Evolutionary conservation across 2,113 vertebrate species (phyloP), one percentile per base, ranked within the genome.

Genomic region (Garra rufa): DNA sequence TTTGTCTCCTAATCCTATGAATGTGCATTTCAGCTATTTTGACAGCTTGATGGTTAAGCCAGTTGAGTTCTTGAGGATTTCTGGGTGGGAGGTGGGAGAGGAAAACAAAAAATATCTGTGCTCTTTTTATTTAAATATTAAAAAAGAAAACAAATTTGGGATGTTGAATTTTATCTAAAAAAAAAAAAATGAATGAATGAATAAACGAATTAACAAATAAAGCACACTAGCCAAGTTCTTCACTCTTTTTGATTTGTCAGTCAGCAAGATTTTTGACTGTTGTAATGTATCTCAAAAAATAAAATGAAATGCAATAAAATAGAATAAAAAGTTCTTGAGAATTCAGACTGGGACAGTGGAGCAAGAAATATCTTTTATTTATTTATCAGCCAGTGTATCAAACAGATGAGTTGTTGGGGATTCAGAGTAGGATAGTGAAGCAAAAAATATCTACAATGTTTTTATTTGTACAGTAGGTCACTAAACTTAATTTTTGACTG

Each of bases 1-100:
- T 50, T 75, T 50, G 9, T 75, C 73, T 75, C 8, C 26, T 50
- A 50, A 50, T 52, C 14, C 15, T 30, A 6, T 14, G 14, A 19
- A 75, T 75, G 73, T 75, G 26, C 34, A 6, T 70, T 70, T 38
- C 67, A 44, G n/a, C 14, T 73, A 44, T 44, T 75, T 75, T 75
- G 15, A 17, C 14, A 74, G 70, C n/a, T 74, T 75, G 46, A 48
- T 19, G 3, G 26, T 50, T 75, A 30, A 75, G 26, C 46, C 69
- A 43, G 67, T 21, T 5, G 52, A n/a, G 19, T 55, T 55, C 52
- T n/a, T 8, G 52, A 57, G 19, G 38, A 70, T 73, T 43, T 21
- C n/a, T n/a, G n/a, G n/a, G n/a, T n/a, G n/a, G n/a, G 43, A 24
- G 38, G 67, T 70, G 34, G 34, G 2, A 70, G 10, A 71, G 41